Evolutionary conservation across 2,113 vertebrate species (phyloP).

Genomic region (Anguilla japonica): DNA sequence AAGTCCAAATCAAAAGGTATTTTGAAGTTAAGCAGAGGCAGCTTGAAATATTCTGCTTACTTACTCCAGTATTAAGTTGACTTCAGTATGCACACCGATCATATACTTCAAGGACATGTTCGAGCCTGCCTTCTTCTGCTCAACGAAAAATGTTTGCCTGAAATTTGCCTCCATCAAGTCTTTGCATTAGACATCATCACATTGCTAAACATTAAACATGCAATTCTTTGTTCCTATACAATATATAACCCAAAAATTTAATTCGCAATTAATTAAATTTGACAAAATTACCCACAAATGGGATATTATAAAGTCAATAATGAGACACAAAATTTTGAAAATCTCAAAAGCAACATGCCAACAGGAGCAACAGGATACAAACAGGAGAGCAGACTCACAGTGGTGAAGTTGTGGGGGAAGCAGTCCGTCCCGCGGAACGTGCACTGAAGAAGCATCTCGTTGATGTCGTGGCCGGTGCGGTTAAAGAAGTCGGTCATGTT

Average conservation of each 20-base stretch:
- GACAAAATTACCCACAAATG: neutral
- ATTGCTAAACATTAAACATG: neutral
- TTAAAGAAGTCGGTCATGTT: constrained; percentile 90
- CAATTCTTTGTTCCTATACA: neutral
- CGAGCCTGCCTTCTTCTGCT: no score
- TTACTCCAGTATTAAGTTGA: no score
- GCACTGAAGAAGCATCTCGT: constrained; percentile 84
- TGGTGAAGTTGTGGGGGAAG: constrained; percentile 76
- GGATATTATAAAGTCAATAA: constrained; percentile 14
- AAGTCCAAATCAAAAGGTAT: no score
- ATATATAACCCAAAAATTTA: neutral
- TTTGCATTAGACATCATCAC: neutral
- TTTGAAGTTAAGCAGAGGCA: no score
- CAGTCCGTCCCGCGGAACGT: constrained; percentile 79
- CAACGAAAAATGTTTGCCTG: neutral
- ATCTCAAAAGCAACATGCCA: constrained; percentile 9
- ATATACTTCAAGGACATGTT: no score
- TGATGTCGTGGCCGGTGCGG: constrained; percentile 83
- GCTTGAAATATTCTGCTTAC: no score
- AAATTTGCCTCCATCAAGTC: constrained; percentile 17
- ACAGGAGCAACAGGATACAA: neutral
- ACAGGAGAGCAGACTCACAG: constrained; percentile 67
- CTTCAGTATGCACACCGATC: no score
- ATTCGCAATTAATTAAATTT: no score
- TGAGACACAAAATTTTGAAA: constrained; percentile 8